Evolutionary conservation across 2,797 vertebrate species (phyloP).

Genomic region (Lutra lutra): DNA sequence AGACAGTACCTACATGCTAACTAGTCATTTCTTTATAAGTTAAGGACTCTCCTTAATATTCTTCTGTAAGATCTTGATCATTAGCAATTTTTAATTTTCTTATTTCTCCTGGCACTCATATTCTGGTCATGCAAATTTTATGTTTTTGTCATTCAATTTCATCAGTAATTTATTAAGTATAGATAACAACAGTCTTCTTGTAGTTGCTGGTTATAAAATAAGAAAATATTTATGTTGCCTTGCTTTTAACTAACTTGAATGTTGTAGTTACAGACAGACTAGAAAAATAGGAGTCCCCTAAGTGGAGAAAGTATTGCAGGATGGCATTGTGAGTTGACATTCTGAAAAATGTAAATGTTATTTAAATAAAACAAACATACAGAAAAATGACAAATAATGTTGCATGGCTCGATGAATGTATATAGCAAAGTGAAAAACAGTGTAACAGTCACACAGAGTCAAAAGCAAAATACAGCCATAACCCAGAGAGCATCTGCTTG

Average conservation of each 20-base stretch:
- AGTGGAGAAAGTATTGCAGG: not conserved
- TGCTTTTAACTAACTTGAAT: not conserved
- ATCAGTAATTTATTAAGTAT: not conserved
- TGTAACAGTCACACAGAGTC: not conserved
- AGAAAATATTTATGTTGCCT: not conserved
- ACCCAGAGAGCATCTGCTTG: not conserved
- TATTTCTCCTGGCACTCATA: not conserved
- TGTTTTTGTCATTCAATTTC: not conserved
- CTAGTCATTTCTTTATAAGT: not conserved
- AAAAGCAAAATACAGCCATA: not conserved
- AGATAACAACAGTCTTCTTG: not conserved
- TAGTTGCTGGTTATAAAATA: not conserved
- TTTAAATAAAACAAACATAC: not conserved
- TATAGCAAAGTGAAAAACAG: not conserved
- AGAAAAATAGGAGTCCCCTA: not conserved
- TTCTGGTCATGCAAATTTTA: not conserved
- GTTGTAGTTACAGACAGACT: not conserved
- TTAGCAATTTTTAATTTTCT: not conserved
- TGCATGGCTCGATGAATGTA: not conserved
- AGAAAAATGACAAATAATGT: not conserved
- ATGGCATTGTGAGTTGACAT: not conserved
- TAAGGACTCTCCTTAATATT: not conserved
- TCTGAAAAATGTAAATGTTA: not conserved
- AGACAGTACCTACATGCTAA: not conserved
- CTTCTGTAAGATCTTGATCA: not conserved